These are phyloP conservation scores for Timema podura DNA, from an alignment of 2,888 invertebrate genomes.

Conservation along the genomic window DNA sequence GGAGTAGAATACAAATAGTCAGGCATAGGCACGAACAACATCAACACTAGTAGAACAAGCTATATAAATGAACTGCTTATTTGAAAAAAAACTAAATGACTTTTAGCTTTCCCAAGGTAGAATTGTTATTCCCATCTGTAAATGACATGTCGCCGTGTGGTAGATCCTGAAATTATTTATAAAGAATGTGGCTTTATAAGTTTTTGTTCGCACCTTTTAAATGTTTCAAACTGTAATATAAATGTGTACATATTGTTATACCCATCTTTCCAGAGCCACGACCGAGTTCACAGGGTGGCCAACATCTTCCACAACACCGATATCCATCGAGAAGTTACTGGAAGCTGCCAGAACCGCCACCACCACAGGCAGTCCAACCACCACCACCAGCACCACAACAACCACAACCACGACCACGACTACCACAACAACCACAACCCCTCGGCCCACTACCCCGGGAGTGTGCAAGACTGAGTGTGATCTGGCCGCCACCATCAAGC, in stretches of 20 bases:
- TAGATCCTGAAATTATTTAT: slow-evolving; percentile 15
- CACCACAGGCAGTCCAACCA: slow-evolving; percentile 55
- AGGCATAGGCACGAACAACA: too few species aligned
- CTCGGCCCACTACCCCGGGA: slow-evolving; percentile 71
- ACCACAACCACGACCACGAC: slow-evolving; percentile 60
- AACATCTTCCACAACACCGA: slow-evolving; percentile 74
- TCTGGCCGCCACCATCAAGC: slow-evolving; percentile 79
- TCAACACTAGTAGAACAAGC: too few species aligned
- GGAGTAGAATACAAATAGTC: too few species aligned
- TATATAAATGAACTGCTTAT: too few species aligned
- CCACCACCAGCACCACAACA: slow-evolving; percentile 52
- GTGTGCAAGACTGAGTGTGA: slow-evolving; percentile 74
- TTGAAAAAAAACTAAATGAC: too few species aligned
- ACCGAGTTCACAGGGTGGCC: slow-evolving; percentile 92
- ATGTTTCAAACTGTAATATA: too few species aligned
- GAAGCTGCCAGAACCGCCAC: slow-evolving; percentile 54
- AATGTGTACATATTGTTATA: too few species aligned
- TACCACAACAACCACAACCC: slow-evolving; percentile 66
- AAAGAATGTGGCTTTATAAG: too few species aligned
- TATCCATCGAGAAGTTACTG: slow-evolving; percentile 75
- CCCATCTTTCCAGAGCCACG: slow-evolving; percentile 57
- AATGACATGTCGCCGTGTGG: background rate
- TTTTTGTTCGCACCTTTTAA: too few species aligned
- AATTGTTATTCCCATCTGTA: too few species aligned
- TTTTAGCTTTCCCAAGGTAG: too few species aligned